A percentile compares a stretch with the other conserved stretches of the same genome.
Conservation (phyloP, 2,797 vertebrate genomes). For the Natrix natrix region DNA sequence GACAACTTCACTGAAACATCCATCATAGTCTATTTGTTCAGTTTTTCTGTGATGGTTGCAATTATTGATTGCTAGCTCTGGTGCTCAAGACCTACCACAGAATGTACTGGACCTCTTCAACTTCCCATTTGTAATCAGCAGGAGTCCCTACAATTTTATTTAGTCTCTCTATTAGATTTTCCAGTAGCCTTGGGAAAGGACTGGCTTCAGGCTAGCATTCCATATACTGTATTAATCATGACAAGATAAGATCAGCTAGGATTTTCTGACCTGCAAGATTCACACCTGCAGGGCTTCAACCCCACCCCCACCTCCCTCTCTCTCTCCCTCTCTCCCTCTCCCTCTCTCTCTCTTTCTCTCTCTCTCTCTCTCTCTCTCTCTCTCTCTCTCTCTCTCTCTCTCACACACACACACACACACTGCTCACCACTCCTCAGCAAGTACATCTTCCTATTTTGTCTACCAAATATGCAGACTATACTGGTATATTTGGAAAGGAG, state of each 20-base stretch:
- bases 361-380: no score
- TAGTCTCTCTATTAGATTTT: not conserved
- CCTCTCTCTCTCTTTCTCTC: no score
- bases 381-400: no score
- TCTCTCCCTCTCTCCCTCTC: rapidly evolving
- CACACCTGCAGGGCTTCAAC: not conserved
- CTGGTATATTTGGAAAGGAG: not conserved
- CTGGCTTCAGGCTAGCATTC: not conserved
- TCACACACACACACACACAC: not conserved
- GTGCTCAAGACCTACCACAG: not conserved
- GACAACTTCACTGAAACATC: not conserved
- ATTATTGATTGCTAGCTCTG: not conserved
- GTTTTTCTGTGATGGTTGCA: not conserved
- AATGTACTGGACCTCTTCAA: not conserved
- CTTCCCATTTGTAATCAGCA: not conserved
- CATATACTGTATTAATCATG: not conserved
- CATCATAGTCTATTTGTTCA: not conserved
- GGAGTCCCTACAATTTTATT: not conserved
- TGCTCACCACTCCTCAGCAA: not conserved
- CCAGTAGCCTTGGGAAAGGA: not conserved
- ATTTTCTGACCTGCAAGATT: not conserved
- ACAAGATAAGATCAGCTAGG: not conserved
- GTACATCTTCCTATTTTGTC: not conserved
- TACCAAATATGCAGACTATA: not conserved
- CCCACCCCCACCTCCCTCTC: no score